Conservation (phyloP, 2,797 vertebrate genomes). For the Karalla daura region DNA sequence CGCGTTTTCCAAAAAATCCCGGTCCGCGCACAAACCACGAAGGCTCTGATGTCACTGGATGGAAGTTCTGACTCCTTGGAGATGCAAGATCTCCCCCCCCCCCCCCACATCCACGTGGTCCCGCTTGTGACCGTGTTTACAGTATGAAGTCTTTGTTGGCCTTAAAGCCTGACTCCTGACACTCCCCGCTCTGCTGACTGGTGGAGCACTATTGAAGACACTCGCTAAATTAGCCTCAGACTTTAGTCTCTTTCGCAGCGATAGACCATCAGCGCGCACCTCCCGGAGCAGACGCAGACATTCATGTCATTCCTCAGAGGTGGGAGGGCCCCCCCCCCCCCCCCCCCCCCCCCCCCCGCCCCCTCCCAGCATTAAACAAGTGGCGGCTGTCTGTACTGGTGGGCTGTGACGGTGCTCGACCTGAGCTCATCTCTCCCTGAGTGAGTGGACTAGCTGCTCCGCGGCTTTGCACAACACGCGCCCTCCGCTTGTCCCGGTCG, state of each 20-base stretch:
- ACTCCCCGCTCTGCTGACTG: background rate
- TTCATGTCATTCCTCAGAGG: constrained; percentile 10
- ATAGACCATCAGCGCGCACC: constrained; percentile 1
- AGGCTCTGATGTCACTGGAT: too few relatives aligned
- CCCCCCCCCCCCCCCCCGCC: too few relatives aligned
- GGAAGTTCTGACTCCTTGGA: background rate
- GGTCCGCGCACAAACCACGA: too few relatives aligned
- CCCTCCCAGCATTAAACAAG: background rate
- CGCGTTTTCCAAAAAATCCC: too few relatives aligned
- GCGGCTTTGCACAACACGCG: too few relatives aligned
- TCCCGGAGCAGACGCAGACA: constrained; percentile 10
- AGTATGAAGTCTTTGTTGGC: background rate
- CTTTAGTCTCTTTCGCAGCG: constrained; percentile 9
- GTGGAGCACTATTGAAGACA: background rate
- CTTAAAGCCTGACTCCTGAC: background rate
- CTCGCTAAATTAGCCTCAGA: background rate
- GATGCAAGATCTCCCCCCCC: background rate
- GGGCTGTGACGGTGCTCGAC: constrained; percentile 3
- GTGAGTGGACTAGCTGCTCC: too few relatives aligned
- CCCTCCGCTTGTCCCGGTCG: constrained; percentile 1
- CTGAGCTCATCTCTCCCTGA: too few relatives aligned
- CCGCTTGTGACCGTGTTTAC: background rate
- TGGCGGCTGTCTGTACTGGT: constrained; percentile 6
- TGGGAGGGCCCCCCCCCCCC: too few relatives aligned
- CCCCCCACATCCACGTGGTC: background rate